Conservation (phyloP, 2,113 vertebrate species). For the Arothron firmamentum region DNA sequence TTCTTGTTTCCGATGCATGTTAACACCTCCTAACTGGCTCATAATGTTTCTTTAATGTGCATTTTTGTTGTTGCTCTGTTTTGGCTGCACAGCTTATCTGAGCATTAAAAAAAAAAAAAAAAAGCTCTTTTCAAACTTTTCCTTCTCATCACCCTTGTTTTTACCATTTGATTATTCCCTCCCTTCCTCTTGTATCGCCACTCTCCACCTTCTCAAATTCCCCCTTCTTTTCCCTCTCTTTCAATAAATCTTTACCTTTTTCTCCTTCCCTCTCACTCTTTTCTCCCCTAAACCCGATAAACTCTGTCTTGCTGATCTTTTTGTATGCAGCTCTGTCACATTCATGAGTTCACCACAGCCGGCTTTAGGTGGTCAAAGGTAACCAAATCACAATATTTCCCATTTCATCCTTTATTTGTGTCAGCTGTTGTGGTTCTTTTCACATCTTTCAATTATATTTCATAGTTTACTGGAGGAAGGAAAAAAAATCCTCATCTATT, state of each 20-base stretch:
- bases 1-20: constrained; percentile 17
- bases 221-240: not conserved
- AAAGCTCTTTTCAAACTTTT: constrained; percentile 8
- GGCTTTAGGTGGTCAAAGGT: constrained; percentile 74
- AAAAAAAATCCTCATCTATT: not conserved
- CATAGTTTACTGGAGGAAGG: not conserved
- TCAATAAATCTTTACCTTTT: not conserved
- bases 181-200: not conserved
- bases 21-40: constrained; percentile 20
- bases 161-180: not conserved
- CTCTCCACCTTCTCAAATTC: not conserved
- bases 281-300: not conserved
- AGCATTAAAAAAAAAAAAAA: constrained; percentile 21
- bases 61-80: not conserved
- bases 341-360: constrained; percentile 64
- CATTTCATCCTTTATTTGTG: constrained; percentile 11
- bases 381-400: constrained; percentile 41
- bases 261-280: not conserved
- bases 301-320: constrained; percentile 23
- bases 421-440: not conserved
- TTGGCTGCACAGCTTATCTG: constrained; percentile 8
- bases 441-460: not conserved
- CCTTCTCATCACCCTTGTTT: not conserved
- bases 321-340: constrained; percentile 60
- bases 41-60: constrained; percentile 5